Percentiles rank a stretch among this genome's conserved stretches.
phyloP scores from a whole-genome alignment of 2,888 invertebrate species.

The Ferdinandea cuprea region DNA sequence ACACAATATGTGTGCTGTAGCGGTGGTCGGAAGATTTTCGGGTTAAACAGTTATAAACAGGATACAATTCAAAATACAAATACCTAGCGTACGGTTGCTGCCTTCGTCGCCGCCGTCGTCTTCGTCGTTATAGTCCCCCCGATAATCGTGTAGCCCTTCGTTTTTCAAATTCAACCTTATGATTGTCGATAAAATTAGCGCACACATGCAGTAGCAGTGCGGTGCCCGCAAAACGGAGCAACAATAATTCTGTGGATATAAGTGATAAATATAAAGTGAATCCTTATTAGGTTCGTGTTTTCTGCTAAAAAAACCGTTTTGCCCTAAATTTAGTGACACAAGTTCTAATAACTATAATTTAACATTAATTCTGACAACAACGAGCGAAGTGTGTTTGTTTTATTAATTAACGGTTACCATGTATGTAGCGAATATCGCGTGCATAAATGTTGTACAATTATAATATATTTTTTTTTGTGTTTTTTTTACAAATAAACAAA shows the following conservation, averaged over 20 bases:
- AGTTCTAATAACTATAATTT: conserved; percentile 6
- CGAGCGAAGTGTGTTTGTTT: conserved; percentile 25
- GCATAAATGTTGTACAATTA: conserved; percentile 28
- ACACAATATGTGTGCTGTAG: conserved; percentile 68
- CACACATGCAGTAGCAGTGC: conserved; percentile 29
- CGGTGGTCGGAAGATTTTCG: conserved; percentile 75
- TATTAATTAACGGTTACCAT: conserved; percentile 65
- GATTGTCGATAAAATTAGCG: conserved; percentile 56
- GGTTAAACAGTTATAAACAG: conserved; percentile 74
- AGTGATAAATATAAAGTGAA: conserved; percentile 54
- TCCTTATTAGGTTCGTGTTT: background rate
- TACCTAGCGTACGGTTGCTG: conserved; percentile 62
- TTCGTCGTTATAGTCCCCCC: background rate
- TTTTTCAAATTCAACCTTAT: conserved; percentile 4
- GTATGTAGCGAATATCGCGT: conserved; percentile 54
- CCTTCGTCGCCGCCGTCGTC: conserved; percentile 13
- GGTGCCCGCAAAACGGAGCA: conserved; percentile 29
- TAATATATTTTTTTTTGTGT: too few relatives aligned
- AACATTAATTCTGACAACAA: conserved; percentile 47
- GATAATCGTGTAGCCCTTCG: conserved; percentile 6
- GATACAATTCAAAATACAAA: conserved; percentile 74
- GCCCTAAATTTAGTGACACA: conserved; percentile 9
- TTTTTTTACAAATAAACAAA: background rate
- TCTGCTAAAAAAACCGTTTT: conserved; percentile 6
- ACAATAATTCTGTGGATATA: conserved; percentile 50